Base-by-base conservation (phyloP, 2,113 vertebrate genomes). In the Atherinomorus stipes region DNA sequence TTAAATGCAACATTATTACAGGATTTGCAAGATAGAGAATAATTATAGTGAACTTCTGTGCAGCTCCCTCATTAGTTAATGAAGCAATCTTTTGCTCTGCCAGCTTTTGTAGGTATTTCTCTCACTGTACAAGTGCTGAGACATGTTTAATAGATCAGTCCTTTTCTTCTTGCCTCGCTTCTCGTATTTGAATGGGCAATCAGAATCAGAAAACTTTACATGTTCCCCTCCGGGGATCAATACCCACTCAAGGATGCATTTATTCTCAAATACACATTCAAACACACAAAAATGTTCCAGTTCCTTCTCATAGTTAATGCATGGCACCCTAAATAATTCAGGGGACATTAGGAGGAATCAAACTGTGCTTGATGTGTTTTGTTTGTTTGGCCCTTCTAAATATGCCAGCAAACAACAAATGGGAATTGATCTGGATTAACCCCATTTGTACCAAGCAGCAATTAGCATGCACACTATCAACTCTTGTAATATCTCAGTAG, bases 291-390 rank as follows among this genome's bases (percentile, higher is more conserved):
- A 81, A 50, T 54, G 21, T 75, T 70, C 40, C 53, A 28, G 61
- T 64, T 69, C 40, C 16, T 23, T 42, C 51, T 86, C 56, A 74
- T 74, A 31, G 22, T 49, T 68, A 74, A 75, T 80, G 63, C 73
- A 73, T 52, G 18, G 13, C 7, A 7, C 52, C 73, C 60, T 83
- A 28, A 83, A 87, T 89, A 78, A 78, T 89, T 76, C 70, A 89
- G 51, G 12, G 71, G 1, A 71, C 21, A 54, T 78, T 71, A 44
- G 64, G 47, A 59, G 25, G 23, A 69, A 69, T 86, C 64, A 64
- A 73, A 78, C 71, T 52, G 40, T 66, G 66, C 71, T 65, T 68
- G 8, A 3, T 78, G 67, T 52, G 0, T n/a, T 63, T 22, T 69
- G 61, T 78, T 85, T 66, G 69, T 67, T 61, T 66, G 64, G n/a